Evolutionary conservation across 2,797 vertebrate genomes (phyloP).

Genomic region (Acipenser oxyrinchus): DNA sequence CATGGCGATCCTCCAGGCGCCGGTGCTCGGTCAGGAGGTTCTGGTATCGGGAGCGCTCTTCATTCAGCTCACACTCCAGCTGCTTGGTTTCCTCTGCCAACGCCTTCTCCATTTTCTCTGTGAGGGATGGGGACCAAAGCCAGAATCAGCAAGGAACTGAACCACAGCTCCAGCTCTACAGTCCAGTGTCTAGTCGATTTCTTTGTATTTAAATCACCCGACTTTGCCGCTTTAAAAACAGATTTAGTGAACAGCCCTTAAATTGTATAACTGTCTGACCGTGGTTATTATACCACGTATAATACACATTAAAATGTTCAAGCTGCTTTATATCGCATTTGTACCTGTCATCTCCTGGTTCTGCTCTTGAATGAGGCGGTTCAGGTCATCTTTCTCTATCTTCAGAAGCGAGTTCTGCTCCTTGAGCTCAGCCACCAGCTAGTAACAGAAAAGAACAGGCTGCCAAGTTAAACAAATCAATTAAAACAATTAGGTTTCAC

Average conservation of each 20-base stretch:
- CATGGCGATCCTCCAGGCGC: slow-evolving; percentile 89
- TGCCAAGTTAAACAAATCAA: too few species aligned
- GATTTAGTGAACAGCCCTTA: not conserved
- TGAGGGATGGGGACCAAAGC: not conserved
- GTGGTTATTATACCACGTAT: not conserved
- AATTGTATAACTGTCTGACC: not conserved
- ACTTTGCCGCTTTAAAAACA: not conserved
- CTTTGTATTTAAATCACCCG: too few species aligned
- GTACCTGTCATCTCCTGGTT: slow-evolving; percentile 87
- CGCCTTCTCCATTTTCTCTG: slow-evolving; percentile 84
- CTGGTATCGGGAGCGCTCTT: slow-evolving; percentile 90
- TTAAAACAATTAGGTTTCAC: too few species aligned
- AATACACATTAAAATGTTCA: not conserved
- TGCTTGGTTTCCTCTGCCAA: slow-evolving; percentile 84
- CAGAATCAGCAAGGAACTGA: not conserved
- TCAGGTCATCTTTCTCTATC: slow-evolving; percentile 85
- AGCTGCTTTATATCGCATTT: not conserved
- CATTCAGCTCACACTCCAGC: slow-evolving; percentile 86
- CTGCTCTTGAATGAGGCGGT: slow-evolving; percentile 82
- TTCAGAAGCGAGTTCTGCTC: slow-evolving; percentile 85
- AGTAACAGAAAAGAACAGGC: slow-evolving; percentile 19
- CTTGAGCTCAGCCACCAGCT: slow-evolving; percentile 87
- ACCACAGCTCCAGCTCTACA: not conserved
- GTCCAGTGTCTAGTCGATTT: too few species aligned
- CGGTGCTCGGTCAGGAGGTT: slow-evolving; percentile 92